Percentiles rank a stretch among this genome's conserved stretches.
Evolutionary conservation across 2,888 invertebrate species (phyloP).

Genomic region (Agriopis aurantiaria): DNA sequence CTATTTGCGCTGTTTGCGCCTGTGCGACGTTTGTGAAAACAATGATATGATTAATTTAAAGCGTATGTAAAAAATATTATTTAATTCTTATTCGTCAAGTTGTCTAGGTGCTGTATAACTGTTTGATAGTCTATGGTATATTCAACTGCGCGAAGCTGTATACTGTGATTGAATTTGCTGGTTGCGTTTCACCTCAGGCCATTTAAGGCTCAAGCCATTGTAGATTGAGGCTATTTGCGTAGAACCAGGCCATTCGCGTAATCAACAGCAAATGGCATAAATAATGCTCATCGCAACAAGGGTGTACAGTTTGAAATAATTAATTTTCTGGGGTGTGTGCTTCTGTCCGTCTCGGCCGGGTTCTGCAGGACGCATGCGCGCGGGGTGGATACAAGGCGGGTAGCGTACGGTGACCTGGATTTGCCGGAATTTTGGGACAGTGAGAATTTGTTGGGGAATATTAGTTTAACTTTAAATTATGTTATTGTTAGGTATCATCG

Average conservation of each 20-base stretch:
- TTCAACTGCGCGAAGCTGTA: neutral
- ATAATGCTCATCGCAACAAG: slow-evolving; percentile 65
- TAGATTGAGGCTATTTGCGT: slow-evolving; percentile 14
- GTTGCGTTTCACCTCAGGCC: slow-evolving; percentile 6
- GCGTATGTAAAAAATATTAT: no score
- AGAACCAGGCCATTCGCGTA: slow-evolving; percentile 43
- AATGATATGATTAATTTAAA: no score
- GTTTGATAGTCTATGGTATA: neutral
- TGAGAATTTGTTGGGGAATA: neutral
- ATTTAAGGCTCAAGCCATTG: neutral
- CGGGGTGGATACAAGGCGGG: slow-evolving; percentile 61
- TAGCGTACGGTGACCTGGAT: slow-evolving; percentile 62
- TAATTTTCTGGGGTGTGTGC: slow-evolving; percentile 79
- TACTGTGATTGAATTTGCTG: slow-evolving; percentile 8
- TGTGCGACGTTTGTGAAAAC: no score
- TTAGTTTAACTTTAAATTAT: neutral
- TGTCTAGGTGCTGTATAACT: neutral
- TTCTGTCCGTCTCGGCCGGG: slow-evolving; percentile 64
- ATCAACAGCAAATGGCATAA: slow-evolving; percentile 64
- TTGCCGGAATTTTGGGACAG: slow-evolving; percentile 15
- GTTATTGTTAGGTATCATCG: neutral
- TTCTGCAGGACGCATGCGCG: slow-evolving; percentile 72
- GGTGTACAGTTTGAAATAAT: slow-evolving; percentile 74
- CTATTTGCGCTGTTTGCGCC: no score
- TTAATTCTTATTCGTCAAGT: no score